Evolutionary conservation across 2,797 vertebrate genomes (phyloP), one percentile per base, ranked within the genome.

Genomic region (Sebastes variabilis): DNA sequence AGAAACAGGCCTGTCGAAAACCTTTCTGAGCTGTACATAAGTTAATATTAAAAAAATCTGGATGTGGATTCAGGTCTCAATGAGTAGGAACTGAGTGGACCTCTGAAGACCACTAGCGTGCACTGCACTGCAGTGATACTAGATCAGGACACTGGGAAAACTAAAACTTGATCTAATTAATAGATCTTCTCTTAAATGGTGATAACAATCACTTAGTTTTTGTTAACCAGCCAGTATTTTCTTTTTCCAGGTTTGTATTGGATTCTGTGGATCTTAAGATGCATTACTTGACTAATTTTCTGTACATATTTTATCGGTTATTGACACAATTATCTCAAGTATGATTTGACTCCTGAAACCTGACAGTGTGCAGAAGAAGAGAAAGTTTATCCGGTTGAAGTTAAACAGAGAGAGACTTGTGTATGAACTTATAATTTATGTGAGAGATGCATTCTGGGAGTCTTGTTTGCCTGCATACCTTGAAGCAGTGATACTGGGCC

Each of bases 401-500:
- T 18, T 8, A 29, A 59, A 59, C 25, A 18, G 56, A 59, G 2
- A 66, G 25, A 49, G 29, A 49, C 38, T 18, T 25, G 49, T 11
- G 3, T 20, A 20, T 2, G 29, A 4, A 27, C 42, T 7, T n/a
- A 22, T 22, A 16, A 66, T 42, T 13, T 12, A 27, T 42, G 9
- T 12, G 13, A 42, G 2, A 38, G 29, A 14, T 62, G 54, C 66
- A 72, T 68, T 58, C 14, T 69, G 49, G 11, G 27, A 52, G 60
- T 38, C 14, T 2, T 13, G 29, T 14, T 65, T n/a, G 20, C 27
- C 8, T 4, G n/a, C 92, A 91, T 95, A 99, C 99, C 98, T 99
- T 88, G 98, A 97, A 12, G 96, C 95, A 6, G 98, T 98, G 54
- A 99, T 98, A 85, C 97, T 97, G 8, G 99, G 98, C 18, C 97